Base-by-base conservation (phyloP, 2,797 vertebrate genomes). In the Dryobates pubescens region DNA sequence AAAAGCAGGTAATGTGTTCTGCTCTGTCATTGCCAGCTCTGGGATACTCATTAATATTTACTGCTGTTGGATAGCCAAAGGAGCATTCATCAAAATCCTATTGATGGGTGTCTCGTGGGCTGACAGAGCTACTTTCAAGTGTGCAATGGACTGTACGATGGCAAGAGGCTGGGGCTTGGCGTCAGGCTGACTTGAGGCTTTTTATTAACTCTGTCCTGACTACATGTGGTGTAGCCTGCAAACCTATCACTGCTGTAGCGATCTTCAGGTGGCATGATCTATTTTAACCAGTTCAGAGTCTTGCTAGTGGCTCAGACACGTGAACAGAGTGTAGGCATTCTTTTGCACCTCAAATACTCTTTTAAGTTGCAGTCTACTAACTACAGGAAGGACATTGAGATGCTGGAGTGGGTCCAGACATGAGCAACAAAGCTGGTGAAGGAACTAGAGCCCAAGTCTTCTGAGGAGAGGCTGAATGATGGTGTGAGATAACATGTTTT, bases 21-120 rank as follows among this genome's bases (percentile, higher is more conserved):
- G 49, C 34, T 87, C 72, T 86, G 73, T 74, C 74, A 22, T 65
- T 0, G 0, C 68, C 74, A 85, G 22, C 53, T 78, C 61, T 84
- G 70, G 86, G 67, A 63, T 77, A 22, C 22, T 78, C 51, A 61
- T 94, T 69, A 88, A 90, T 93, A 92, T 92, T 89, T 73, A 84
- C 45, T 79, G 18, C 68, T 62, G 45, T 32, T 57, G 30, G 45
- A 49, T 58, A 76, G 63, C 75, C 70, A 45, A 82, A 73, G 65
- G 23, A 14, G 58, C 26, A 16, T 91, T 92, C 30, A 64, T 88
- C 89, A 76, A 7, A 76, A 41, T 57, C 26, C 9, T 29, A 64
- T 62, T 82, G 84, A 80, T 34, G 82, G 26, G 13, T 41, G 34
- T 76, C 78, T 76, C 36, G 49, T 41, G 75, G 27, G 19, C 32